Conservation (phyloP, 2,888 invertebrate genomes). For the Perdita meconis region DNA sequence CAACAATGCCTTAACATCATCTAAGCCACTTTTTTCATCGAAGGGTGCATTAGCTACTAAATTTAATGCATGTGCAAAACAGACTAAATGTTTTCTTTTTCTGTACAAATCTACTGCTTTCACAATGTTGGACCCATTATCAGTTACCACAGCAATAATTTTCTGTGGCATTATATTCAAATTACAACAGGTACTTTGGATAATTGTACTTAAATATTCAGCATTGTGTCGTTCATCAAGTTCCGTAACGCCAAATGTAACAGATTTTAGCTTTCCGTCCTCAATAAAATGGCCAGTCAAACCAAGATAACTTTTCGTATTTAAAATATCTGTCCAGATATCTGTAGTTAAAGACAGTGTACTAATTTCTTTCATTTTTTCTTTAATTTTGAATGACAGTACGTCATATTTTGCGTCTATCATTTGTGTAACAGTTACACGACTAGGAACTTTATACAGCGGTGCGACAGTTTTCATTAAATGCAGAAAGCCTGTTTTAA, state of each 20-base stretch:
- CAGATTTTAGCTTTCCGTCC: neutral
- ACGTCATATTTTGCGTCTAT: constrained; percentile 9
- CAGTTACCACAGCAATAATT: constrained; percentile 1
- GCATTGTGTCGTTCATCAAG: constrained; percentile 3
- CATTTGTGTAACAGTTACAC: neutral
- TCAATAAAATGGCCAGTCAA: constrained; percentile 3
- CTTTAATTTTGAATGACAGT: constrained; percentile 14
- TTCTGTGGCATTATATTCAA: neutral
- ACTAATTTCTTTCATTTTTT: constrained; percentile 3
- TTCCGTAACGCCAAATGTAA: constrained; percentile 10
- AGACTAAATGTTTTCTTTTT: too few relatives aligned
- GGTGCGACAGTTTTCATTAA: constrained; percentile 2
- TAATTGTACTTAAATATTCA: neutral
- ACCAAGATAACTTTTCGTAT: constrained; percentile 4
- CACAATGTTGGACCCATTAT: neutral
- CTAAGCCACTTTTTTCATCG: too few relatives aligned
- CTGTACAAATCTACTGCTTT: too few relatives aligned
- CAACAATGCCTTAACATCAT: too few relatives aligned
- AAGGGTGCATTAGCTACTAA: too few relatives aligned
- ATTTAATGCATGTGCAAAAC: too few relatives aligned
- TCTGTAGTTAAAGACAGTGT: neutral
- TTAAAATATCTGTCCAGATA: constrained; percentile 20
- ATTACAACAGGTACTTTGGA: neutral
- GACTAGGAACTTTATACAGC: constrained; percentile 1
- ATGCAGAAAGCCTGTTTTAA: constrained; percentile 22